phyloP scores from a whole-genome alignment of 2,888 invertebrate species.

The Thyatira batis region DNA sequence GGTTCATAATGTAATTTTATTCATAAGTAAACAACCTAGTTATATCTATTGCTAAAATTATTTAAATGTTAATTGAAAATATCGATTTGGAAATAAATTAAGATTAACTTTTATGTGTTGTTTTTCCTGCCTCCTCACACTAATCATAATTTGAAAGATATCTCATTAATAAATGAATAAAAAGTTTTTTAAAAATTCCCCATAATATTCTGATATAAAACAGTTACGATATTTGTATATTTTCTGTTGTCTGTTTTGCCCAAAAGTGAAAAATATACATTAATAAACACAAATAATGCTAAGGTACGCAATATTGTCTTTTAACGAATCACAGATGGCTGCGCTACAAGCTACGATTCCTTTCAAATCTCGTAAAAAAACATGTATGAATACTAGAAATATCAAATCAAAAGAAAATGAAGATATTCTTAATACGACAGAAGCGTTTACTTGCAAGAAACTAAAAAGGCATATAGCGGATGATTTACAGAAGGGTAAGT shows the following conservation, averaged over 20 bases:
- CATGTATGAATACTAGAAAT: slow-evolving; percentile 38
- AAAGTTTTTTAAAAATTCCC: not conserved
- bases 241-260: too few relatives aligned
- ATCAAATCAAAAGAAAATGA: slow-evolving; percentile 57
- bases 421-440: slow-evolving; percentile 42
- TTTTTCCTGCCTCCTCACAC: not conserved
- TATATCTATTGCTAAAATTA: not conserved
- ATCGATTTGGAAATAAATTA: slow-evolving; percentile 11
- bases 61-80: slow-evolving; percentile 6
- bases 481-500: slow-evolving; percentile 40
- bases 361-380: slow-evolving; percentile 76
- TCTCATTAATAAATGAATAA: too few relatives aligned
- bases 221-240: too few relatives aligned
- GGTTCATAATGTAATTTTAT: slow-evolving; percentile 4
- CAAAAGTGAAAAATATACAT: too few relatives aligned
- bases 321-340: slow-evolving; percentile 60
- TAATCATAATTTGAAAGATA: too few relatives aligned
- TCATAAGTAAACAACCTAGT: not conserved
- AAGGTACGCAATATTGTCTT: not conserved
- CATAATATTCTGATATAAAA: not conserved
- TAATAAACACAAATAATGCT: too few relatives aligned
- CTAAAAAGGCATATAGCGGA: slow-evolving; percentile 39
- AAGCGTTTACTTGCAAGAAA: slow-evolving; percentile 18
- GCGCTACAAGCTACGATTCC: slow-evolving; percentile 73
- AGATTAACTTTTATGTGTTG: not conserved